These are phyloP conservation scores for Neoascia interrupta DNA, from an alignment of 2,888 invertebrate species.

Conservation along the genomic window DNA sequence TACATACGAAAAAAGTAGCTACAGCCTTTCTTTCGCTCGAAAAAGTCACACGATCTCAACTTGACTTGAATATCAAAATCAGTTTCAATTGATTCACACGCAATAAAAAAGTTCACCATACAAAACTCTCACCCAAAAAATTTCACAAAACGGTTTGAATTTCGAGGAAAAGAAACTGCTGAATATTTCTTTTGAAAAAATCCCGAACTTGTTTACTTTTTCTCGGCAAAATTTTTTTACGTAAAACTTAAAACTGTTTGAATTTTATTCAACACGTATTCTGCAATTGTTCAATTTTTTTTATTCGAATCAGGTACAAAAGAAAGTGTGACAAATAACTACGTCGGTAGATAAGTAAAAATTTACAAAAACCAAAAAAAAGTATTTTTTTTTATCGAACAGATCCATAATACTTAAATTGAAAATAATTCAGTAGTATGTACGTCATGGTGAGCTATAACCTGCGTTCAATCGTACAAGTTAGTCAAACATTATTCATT, in stretches of 20 bases:
- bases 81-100: not conserved
- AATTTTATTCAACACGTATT: slow-evolving; percentile 37
- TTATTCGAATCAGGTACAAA: slow-evolving; percentile 29
- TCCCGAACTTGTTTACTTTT: slow-evolving; percentile 16
- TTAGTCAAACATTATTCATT: slow-evolving; percentile 23
- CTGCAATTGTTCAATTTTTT: slow-evolving; percentile 11
- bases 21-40: no score
- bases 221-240: no score
- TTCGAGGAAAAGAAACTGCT: slow-evolving; percentile 38
- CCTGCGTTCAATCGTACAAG: not conserved
- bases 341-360: slow-evolving; percentile 24
- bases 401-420: slow-evolving; percentile 26
- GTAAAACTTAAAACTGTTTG: slow-evolving; percentile 1
- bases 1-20: no score
- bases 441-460: not conserved
- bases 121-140: slow-evolving; percentile 36
- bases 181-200: slow-evolving; percentile 1
- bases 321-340: slow-evolving; percentile 56
- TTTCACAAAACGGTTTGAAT: slow-evolving; percentile 14
- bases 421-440: slow-evolving; percentile 24
- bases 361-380: not conserved
- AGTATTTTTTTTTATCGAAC: not conserved
- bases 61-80: slow-evolving; percentile 15
- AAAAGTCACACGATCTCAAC: not conserved
- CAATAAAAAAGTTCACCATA: no score